phyloP scores from a whole-genome alignment of 2,888 invertebrate species.

The Ormia ochracea region DNA sequence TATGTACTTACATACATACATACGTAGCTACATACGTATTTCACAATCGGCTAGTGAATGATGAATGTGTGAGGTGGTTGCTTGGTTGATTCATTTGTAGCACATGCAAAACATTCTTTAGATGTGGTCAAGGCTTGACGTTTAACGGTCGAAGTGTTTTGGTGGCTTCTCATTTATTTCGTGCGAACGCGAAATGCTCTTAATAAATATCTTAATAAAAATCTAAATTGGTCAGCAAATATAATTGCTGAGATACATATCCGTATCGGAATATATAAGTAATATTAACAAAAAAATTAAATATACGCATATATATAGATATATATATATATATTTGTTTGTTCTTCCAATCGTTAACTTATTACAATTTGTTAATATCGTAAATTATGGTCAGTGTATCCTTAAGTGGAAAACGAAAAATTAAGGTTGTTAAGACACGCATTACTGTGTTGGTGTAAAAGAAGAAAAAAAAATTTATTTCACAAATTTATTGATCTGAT shows the following conservation, averaged over 20 bases:
- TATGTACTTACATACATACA: too few species aligned
- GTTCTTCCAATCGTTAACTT: slow-evolving; percentile 24
- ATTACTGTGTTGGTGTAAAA: not conserved
- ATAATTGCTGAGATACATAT: not conserved
- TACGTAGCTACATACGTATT: too few species aligned
- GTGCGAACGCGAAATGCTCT: slow-evolving; percentile 12
- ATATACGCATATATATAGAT: not conserved
- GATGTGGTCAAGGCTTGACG: slow-evolving; percentile 74
- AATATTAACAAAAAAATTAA: too few species aligned
- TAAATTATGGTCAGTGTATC: not conserved
- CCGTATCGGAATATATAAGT: too few species aligned
- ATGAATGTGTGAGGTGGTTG: not conserved
- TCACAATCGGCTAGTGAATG: slow-evolving; percentile 62
- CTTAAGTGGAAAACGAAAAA: not conserved
- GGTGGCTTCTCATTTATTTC: slow-evolving; percentile 8
- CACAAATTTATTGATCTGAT: slow-evolving; percentile 7
- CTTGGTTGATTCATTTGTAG: slow-evolving; percentile 54
- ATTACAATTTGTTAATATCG: not conserved
- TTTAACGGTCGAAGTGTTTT: slow-evolving; percentile 65
- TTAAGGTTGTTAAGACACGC: not conserved
- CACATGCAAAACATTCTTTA: slow-evolving; percentile 71
- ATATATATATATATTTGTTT: not conserved
- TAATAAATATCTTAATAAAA: not conserved
- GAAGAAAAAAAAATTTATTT: not conserved
- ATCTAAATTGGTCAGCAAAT: not conserved